These are phyloP conservation scores for Phasianus colchicus DNA, from an alignment of 2,113 vertebrate genomes.

Conservation along the genomic window DNA sequence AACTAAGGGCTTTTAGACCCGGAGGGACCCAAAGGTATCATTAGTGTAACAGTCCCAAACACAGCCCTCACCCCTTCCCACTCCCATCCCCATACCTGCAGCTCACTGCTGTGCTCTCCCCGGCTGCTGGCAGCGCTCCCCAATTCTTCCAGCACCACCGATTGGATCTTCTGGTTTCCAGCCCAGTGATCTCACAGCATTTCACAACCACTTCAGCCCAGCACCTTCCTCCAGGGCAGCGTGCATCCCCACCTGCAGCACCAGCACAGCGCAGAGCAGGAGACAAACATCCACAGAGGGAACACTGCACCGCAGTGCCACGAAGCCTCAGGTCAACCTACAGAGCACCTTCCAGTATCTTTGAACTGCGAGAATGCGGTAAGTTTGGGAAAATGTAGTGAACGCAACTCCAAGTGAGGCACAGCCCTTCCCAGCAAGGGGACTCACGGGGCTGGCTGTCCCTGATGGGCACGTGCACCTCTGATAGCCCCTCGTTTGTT, in stretches of 20 bases:
- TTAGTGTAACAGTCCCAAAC: conserved; percentile 34
- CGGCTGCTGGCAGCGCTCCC: accelerated
- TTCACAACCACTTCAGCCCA: neutral
- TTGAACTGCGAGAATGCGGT: neutral
- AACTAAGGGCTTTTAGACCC: conserved; percentile 46
- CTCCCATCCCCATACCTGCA: accelerated
- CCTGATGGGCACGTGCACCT: accelerated
- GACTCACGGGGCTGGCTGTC: neutral
- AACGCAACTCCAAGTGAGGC: neutral
- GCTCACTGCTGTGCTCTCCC: neutral
- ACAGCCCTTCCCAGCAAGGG: neutral
- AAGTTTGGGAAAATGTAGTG: neutral
- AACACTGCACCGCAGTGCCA: neutral
- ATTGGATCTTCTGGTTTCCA: neutral
- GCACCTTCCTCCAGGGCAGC: conserved; percentile 55
- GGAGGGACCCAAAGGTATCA: conserved; percentile 22
- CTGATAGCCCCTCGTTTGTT: accelerated
- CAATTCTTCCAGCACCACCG: neutral
- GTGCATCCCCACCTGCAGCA: neutral
- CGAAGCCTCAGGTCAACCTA: neutral
- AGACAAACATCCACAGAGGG: neutral
- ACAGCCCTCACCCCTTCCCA: neutral
- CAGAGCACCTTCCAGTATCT: neutral
- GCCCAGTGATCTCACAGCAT: neutral
- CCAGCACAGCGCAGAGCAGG: neutral